These are phyloP conservation scores for Lacanobia wlatinum DNA, from an alignment of 2,888 invertebrate genomes.

Conservation along the genomic window DNA sequence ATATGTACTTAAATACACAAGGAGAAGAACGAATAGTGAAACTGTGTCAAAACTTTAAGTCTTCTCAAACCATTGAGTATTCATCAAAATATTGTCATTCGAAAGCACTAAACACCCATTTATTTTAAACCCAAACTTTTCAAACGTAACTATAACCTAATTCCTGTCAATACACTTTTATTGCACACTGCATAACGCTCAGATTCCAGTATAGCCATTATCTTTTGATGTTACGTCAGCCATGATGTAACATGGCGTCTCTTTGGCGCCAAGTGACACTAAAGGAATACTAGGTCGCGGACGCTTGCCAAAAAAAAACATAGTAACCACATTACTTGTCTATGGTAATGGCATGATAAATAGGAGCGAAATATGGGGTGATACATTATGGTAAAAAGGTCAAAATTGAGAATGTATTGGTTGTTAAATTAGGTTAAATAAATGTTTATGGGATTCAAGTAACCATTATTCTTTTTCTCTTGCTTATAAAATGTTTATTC, in stretches of 20 bases:
- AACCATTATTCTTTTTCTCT: background rate
- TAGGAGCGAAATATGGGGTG: conserved; percentile 8
- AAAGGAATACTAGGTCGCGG: conserved; percentile 40
- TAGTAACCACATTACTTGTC: conserved; percentile 35
- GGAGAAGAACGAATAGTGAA: background rate
- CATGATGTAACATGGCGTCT: conserved; percentile 51
- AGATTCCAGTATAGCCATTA: conserved; percentile 14
- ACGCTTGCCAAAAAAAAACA: conserved; percentile 54
- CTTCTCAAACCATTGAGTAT: background rate
- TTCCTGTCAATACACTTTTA: conserved; percentile 23
- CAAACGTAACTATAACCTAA: conserved; percentile 27
- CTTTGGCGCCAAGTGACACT: conserved; percentile 48
- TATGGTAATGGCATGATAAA: conserved; percentile 20
- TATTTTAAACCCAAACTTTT: conserved; percentile 20
- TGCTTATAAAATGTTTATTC: background rate
- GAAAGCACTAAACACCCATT: background rate
- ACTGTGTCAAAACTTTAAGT: background rate
- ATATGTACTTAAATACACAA: too few species aligned
- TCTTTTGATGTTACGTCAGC: conserved; percentile 23
- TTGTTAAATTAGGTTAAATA: background rate
- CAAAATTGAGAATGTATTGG: background rate
- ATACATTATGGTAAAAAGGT: conserved; percentile 4
- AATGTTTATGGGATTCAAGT: background rate
- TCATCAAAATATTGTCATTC: conserved; percentile 1
- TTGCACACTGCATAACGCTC: conserved; percentile 12